Evolutionary conservation across 2,797 vertebrate species (phyloP).

Genomic region (Scolopax bukidnonensis): DNA sequence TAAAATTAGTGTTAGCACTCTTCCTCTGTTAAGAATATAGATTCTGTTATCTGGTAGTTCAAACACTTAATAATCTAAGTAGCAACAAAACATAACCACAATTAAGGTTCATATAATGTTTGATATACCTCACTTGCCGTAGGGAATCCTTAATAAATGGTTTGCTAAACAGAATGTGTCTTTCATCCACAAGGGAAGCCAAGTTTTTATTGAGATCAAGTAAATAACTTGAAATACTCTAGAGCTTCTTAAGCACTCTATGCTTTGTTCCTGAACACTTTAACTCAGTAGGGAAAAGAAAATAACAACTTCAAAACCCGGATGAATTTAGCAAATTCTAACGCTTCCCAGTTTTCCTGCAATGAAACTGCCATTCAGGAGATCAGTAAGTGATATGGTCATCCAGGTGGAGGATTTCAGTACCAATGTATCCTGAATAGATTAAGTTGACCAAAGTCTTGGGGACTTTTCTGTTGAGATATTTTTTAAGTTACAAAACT

Average conservation of each 20-base stretch:
- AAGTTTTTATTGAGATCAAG: constrained; percentile 8
- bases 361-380: not conserved
- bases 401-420: not conserved
- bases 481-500: not conserved
- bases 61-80: constrained; percentile 75
- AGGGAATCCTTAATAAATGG: constrained; percentile 40
- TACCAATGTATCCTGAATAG: not conserved
- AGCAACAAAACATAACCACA: constrained; percentile 72
- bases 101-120: constrained; percentile 59
- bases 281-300: not conserved
- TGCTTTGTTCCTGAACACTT: not conserved
- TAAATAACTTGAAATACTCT: constrained; percentile 9
- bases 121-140: constrained; percentile 57
- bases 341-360: not conserved
- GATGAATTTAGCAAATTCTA: not conserved
- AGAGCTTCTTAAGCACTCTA: not conserved
- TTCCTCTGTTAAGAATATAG: constrained; percentile 46
- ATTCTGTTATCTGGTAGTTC: constrained; percentile 73
- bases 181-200: not conserved
- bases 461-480: not conserved
- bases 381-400: not conserved
- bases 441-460: not conserved
- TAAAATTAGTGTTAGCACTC: constrained; percentile 64
- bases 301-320: not conserved
- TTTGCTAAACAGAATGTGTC: not conserved